phyloP scores from a whole-genome alignment of 2,113 vertebrate genomes.

The Cisticola juncidis region DNA sequence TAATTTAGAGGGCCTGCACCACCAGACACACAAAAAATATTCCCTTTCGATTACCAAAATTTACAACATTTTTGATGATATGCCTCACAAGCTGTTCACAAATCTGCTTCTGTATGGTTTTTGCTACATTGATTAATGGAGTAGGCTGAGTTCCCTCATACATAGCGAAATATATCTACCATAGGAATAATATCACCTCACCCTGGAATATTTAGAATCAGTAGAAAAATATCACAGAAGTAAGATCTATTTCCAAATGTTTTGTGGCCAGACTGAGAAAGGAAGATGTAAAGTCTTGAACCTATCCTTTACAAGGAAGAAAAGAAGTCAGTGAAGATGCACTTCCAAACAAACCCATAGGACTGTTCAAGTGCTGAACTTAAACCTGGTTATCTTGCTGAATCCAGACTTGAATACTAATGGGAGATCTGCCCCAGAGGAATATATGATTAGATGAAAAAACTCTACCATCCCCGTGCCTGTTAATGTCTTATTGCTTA shows the following conservation, averaged over 20 bases:
- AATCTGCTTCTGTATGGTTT: conserved; percentile 50
- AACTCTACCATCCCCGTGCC: not conserved
- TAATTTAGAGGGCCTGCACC: conserved; percentile 2
- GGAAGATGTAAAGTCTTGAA: not conserved
- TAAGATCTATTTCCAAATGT: not conserved
- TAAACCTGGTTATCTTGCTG: not conserved
- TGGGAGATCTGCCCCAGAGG: not conserved
- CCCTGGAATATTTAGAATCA: not conserved
- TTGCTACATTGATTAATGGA: conserved; percentile 30
- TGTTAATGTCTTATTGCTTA: not conserved
- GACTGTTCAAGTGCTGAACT: not conserved
- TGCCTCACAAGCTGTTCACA: conserved; percentile 60
- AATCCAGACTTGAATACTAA: not conserved
- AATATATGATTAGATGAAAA: not conserved
- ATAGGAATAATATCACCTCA: not conserved
- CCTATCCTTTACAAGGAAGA: not conserved
- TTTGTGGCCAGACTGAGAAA: not conserved
- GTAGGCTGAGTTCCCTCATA: not conserved
- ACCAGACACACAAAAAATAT: conserved; percentile 28
- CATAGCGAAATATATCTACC: not conserved
- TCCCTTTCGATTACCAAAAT: conserved; percentile 38
- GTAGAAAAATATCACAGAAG: not conserved
- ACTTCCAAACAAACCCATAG: not conserved
- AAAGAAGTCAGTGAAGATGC: not conserved
- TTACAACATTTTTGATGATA: conserved; percentile 43